phyloP scores from a whole-genome alignment of 2,113 vertebrate species.

The Gorsachius goisagi region DNA sequence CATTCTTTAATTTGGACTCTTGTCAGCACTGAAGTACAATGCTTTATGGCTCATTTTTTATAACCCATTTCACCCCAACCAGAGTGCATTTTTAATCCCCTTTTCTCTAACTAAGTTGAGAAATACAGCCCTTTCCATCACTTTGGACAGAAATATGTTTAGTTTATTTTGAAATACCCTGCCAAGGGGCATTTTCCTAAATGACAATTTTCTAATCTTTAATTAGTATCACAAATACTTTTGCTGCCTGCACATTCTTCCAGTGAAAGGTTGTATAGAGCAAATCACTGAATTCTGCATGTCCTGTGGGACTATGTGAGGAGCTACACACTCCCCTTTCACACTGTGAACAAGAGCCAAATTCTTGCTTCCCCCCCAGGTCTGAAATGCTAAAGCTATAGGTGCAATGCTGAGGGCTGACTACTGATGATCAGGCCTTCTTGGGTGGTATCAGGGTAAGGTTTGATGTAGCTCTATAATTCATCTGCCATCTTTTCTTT shows the following conservation, averaged over 20 bases:
- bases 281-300: not conserved
- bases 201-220: slow-evolving; percentile 27
- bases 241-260: not conserved
- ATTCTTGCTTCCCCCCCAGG: not conserved
- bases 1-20: not conserved
- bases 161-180: not conserved
- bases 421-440: not conserved
- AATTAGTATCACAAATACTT: slow-evolving; percentile 48
- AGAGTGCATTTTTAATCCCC: not conserved
- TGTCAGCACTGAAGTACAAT: not conserved
- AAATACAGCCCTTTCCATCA: not conserved
- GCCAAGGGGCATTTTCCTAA: not conserved
- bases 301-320: not conserved
- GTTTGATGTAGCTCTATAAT: not conserved
- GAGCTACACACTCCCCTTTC: not conserved
- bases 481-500: not conserved
- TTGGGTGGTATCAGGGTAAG: slow-evolving; percentile 3
- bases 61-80: not conserved
- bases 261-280: not conserved
- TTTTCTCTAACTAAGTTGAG: not conserved
- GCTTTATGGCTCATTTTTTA: not conserved
- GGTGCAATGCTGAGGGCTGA: not conserved
- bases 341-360: slow-evolving; percentile 45
- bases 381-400: not conserved
- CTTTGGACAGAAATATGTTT: not conserved